Percentiles rank a stretch among this genome's conserved stretches.
Conservation (phyloP, 2,113 vertebrate genomes). For the Erythrocercus mccallii region DNA sequence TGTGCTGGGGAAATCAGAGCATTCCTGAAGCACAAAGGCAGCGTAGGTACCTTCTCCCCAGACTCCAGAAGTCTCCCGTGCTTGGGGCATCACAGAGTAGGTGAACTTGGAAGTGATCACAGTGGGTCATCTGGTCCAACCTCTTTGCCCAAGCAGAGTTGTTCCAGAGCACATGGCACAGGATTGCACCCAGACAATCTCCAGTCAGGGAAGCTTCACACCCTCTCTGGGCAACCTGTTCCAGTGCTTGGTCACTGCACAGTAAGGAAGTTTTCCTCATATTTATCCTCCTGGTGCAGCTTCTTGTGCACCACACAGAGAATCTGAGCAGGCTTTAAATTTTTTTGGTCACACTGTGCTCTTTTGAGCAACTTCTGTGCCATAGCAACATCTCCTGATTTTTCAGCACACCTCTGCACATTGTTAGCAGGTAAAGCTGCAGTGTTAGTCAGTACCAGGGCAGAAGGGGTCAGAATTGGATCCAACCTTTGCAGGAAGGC, state of each 20-base stretch:
- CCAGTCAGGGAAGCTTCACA: not conserved
- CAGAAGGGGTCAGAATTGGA: not conserved
- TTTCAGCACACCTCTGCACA: not conserved
- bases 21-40: not conserved
- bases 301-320: not conserved
- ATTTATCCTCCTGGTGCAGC: not conserved
- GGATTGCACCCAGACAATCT: not conserved
- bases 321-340: not conserved
- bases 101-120: not conserved
- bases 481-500: not conserved
- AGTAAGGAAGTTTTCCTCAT: not conserved
- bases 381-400: not conserved
- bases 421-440: not conserved
- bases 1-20: not conserved
- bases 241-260: not conserved
- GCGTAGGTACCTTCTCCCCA: not conserved
- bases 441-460: not conserved
- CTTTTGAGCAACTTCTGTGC: not conserved
- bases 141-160: not conserved
- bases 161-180: not conserved
- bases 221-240: not conserved
- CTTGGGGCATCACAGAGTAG: not conserved
- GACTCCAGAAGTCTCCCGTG: accelerated
- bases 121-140: not conserved
- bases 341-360: not conserved